Conservation (phyloP, 1,140 invertebrate genomes). For the Bombus superbus region DNA sequence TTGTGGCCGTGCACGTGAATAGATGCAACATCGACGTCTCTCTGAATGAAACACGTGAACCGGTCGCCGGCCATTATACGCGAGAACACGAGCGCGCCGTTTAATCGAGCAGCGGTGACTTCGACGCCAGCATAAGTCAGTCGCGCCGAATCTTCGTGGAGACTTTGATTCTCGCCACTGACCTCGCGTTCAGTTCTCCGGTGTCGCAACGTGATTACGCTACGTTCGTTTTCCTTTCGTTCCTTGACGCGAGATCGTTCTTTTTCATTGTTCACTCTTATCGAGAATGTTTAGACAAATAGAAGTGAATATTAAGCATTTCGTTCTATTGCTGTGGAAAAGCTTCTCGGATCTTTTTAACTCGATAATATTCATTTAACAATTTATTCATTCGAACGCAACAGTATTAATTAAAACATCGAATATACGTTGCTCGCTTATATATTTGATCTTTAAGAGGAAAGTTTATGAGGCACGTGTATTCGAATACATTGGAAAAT, state of each 20-base stretch:
- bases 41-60: conserved; percentile 73
- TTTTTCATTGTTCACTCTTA: no score
- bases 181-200: conserved; percentile 20
- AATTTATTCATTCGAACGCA: no score
- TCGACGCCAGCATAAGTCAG: conserved; percentile 45
- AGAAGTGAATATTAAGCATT: neutral
- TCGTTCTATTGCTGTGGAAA: no score
- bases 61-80: conserved; percentile 72
- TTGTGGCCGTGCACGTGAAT: conserved; percentile 41
- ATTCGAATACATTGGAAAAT: no score
- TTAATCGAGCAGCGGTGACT: conserved; percentile 70
- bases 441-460: no score
- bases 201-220: neutral
- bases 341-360: no score
- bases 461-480: no score
- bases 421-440: no score
- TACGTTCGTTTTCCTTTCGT: neutral
- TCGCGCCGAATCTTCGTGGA: conserved; percentile 41
- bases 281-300: neutral
- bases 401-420: no score
- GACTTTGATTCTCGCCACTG: neutral
- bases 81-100: conserved; percentile 50
- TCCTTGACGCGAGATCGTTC: neutral
- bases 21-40: conserved; percentile 60
- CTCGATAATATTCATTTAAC: no score